Percentiles rank a stretch among this genome's conserved stretches.
Conservation (phyloP, 2,888 invertebrate genomes). For the Pheosia gnoma region DNA sequence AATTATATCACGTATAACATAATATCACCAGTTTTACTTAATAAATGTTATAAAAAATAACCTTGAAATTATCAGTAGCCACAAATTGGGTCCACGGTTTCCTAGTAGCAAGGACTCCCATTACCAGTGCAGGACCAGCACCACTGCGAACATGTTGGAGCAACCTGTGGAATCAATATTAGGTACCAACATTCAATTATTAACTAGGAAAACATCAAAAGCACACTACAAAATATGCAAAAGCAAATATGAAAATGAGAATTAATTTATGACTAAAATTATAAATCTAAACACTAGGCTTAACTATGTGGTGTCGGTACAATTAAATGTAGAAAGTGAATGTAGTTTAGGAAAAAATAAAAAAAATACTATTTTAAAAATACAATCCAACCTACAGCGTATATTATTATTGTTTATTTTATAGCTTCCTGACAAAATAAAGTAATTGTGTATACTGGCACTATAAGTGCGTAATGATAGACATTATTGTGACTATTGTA, state of each 20-base stretch:
- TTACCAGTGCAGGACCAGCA: conserved; percentile 70
- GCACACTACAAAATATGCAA: conserved; percentile 11
- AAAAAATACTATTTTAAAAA: not conserved
- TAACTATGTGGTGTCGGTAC: not conserved
- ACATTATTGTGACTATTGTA: too few relatives aligned
- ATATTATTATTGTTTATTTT: too few relatives aligned
- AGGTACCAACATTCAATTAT: not conserved
- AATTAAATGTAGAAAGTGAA: not conserved
- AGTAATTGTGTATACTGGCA: too few relatives aligned
- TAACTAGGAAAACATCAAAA: not conserved
- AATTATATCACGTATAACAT: too few relatives aligned
- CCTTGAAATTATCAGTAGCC: conserved; percentile 87
- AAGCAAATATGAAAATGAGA: conserved; percentile 8
- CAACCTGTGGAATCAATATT: conserved; percentile 51
- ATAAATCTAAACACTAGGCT: not conserved
- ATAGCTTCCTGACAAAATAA: too few relatives aligned
- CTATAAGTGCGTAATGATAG: too few relatives aligned
- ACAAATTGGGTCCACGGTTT: conserved; percentile 91
- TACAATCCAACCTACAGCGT: not conserved
- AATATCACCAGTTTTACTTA: too few relatives aligned
- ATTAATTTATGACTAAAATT: not conserved
- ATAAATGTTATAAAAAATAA: conserved; percentile 26
- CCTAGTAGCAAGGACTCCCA: conserved; percentile 74
- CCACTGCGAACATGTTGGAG: conserved; percentile 75
- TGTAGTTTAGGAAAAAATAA: not conserved